Conservation (phyloP, 2,113 vertebrate species). For the Trogon melanurus region DNA sequence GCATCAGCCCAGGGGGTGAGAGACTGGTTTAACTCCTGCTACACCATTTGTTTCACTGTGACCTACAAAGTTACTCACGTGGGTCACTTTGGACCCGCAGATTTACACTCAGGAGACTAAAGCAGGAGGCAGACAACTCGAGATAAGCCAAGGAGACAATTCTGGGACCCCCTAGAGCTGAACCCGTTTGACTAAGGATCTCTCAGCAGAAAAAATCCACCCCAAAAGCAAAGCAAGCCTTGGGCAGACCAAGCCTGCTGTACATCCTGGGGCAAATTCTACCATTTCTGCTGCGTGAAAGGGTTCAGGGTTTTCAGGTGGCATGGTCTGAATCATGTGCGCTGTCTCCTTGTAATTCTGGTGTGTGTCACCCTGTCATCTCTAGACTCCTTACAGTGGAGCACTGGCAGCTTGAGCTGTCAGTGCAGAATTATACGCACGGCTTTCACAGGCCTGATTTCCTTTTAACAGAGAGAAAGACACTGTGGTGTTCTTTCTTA, state of each 20-base stretch:
- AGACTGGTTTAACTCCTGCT: neutral
- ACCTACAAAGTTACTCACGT: too few species aligned
- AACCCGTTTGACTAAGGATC: neutral
- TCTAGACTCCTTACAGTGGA: neutral
- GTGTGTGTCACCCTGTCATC: neutral
- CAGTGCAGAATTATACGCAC: accelerated
- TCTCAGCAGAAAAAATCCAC: neutral
- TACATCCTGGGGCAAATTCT: neutral
- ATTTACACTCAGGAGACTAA: neutral
- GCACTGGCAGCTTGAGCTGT: neutral
- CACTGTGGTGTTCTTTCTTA: neutral
- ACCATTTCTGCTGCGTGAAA: accelerated
- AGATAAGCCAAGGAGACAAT: neutral
- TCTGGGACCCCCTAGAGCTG: too few species aligned
- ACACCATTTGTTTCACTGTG: neutral
- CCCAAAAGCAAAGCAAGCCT: neutral
- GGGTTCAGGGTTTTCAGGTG: neutral
- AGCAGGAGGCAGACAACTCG: neutral
- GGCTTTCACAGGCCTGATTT: neutral
- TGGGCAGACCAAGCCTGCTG: neutral
- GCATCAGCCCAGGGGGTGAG: neutral
- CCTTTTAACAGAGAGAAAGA: neutral
- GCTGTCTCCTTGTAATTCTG: neutral
- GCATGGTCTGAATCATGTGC: accelerated
- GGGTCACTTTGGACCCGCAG: neutral